Conservation (phyloP, 1,140 invertebrate species). For the Drosophila punjabiensis region DNA sequence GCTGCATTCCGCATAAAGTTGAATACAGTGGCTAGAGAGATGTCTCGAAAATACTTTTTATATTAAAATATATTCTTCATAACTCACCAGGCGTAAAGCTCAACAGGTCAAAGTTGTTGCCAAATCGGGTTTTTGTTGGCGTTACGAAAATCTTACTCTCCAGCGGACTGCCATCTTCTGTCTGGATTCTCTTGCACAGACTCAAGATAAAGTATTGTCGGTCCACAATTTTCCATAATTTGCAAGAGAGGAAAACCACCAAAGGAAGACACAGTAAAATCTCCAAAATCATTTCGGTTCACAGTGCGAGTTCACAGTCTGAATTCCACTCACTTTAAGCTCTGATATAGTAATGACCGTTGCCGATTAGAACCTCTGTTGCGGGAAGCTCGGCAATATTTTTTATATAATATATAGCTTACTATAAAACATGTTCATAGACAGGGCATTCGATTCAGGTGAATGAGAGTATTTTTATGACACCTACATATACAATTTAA, state of each 20-base stretch:
- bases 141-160: constrained; percentile 44
- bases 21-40: constrained; percentile 38
- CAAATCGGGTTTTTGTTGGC: constrained; percentile 61
- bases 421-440: constrained; percentile 18
- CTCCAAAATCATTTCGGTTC: constrained; percentile 18
- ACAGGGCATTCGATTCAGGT: not conserved
- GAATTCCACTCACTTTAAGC: constrained; percentile 26
- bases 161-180: constrained; percentile 61
- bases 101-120: constrained; percentile 78
- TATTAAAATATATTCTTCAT: too few species aligned
- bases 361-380: not conserved
- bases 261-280: constrained; percentile 8
- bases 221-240: constrained; percentile 40
- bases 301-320: not conserved
- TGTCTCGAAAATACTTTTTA: not conserved
- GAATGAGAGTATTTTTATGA: not conserved
- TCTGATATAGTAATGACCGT: constrained; percentile 23
- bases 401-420: not conserved
- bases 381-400: not conserved
- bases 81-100: constrained; percentile 50
- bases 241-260: constrained; percentile 3
- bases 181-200: constrained; percentile 53
- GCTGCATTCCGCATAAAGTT: constrained; percentile 42
- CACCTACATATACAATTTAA: not conserved
- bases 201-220: constrained; percentile 53